Conservation (phyloP, 2,797 vertebrate species). For the Ambastaia sidthimunki region DNA sequence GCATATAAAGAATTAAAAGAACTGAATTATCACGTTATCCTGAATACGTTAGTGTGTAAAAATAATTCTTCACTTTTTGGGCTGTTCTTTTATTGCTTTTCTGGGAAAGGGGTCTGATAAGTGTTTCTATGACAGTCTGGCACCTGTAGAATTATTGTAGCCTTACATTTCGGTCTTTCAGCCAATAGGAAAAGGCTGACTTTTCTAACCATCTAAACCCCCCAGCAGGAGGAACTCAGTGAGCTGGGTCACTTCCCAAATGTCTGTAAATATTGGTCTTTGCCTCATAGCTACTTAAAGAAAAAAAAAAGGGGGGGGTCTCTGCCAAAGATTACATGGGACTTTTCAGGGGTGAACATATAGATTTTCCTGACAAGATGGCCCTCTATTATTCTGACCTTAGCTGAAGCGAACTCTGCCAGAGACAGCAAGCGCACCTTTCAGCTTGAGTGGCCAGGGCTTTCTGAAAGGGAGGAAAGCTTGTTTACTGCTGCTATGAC, state of each 20-base stretch:
- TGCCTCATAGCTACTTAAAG: constrained; percentile 52
- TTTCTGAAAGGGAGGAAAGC: constrained; percentile 67
- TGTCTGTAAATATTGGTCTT: constrained; percentile 55
- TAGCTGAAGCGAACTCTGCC: constrained; percentile 71
- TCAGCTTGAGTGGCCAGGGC: constrained; percentile 65
- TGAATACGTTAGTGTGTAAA: no score
- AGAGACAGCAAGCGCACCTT: constrained; percentile 70
- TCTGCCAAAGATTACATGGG: constrained; percentile 67
- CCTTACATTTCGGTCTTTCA: constrained; percentile 63
- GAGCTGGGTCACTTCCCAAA: constrained; percentile 53
- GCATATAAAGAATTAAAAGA: no score
- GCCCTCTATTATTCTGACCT: constrained; percentile 77
- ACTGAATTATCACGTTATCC: no score
- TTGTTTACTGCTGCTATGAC: constrained; percentile 87
- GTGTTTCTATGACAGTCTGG: constrained; percentile 62
- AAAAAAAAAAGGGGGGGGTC: neutral
- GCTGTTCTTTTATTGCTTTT: constrained; percentile 40
- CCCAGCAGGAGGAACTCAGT: constrained; percentile 54
- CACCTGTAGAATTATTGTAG: constrained; percentile 72
- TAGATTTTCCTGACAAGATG: constrained; percentile 81
- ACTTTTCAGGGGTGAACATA: constrained; percentile 79
- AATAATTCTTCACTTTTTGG: constrained; percentile 18
- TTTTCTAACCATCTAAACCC: constrained; percentile 49
- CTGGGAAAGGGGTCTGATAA: constrained; percentile 57
- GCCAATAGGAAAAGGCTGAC: constrained; percentile 58